A percentile compares a stretch with the other conserved stretches of the same genome.
Conservation (phyloP, 2,113 vertebrate species). For the Gymnorhina tibicen region DNA sequence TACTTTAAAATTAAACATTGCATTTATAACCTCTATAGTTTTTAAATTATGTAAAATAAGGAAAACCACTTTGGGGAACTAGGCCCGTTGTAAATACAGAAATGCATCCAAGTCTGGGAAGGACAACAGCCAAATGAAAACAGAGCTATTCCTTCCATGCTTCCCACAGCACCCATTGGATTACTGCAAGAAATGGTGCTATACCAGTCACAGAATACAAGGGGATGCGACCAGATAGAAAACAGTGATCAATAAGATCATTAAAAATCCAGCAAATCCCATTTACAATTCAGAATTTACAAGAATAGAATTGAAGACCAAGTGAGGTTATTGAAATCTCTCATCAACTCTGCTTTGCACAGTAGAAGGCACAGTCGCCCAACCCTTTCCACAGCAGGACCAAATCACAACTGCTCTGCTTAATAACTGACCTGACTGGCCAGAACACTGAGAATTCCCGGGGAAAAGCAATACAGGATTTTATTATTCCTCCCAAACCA, state of each 20-base stretch:
- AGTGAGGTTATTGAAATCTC: not conserved
- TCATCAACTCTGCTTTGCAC: not conserved
- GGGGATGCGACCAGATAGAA: not conserved
- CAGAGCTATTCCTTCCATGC: not conserved
- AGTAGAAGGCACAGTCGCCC: not conserved
- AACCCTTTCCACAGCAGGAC: not conserved
- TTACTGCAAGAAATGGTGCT: not conserved
- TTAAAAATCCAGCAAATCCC: not conserved
- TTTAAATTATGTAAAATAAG: not conserved
- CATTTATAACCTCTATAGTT: not conserved
- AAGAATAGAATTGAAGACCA: not conserved
- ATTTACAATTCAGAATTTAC: not conserved
- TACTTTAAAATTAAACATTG: not conserved
- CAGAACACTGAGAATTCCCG: not conserved
- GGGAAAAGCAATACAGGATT: not conserved
- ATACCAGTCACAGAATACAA: not conserved
- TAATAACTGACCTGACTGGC: not conserved
- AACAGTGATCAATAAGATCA: not conserved
- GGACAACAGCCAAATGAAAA: not conserved
- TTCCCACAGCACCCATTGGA: not conserved
- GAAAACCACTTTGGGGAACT: not conserved
- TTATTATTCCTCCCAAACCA: not conserved
- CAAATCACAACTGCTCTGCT: not conserved
- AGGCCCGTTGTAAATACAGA: not conserved
- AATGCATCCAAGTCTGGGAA: not conserved